Conservation (phyloP, 2,113 vertebrate genomes). For the Notothenia coriiceps region DNA sequence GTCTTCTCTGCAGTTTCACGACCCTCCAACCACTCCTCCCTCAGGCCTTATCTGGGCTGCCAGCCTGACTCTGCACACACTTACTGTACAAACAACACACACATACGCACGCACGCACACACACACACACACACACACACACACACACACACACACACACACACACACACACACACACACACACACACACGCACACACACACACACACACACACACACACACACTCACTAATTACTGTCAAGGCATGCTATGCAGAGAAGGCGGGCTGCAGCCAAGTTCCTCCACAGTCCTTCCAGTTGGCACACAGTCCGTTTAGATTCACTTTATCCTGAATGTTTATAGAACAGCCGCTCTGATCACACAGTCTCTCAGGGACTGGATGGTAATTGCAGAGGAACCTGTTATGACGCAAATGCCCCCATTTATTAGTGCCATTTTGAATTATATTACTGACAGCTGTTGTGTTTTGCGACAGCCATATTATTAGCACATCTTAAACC, state of each 20-base stretch:
- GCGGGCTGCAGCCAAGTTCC: constrained; percentile 45
- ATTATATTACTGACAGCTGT: constrained; percentile 35
- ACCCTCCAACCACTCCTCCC: constrained; percentile 63
- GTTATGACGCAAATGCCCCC: constrained; percentile 17
- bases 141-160: constrained; percentile 16
- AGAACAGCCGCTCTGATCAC: constrained; percentile 30
- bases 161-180: constrained; percentile 9
- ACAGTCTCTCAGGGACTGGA: constrained; percentile 1
- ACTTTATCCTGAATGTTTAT: constrained; percentile 38
- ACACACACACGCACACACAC: constrained; percentile 26
- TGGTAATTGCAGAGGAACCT: constrained; percentile 32
- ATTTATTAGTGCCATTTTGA: constrained; percentile 45
- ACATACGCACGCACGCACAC: background rate
- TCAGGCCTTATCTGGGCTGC: constrained; percentile 52
- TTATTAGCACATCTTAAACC: constrained; percentile 33
- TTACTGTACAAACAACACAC: constrained; percentile 62
- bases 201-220: constrained; percentile 10
- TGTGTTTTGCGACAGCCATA: constrained; percentile 33
- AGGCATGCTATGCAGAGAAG: constrained; percentile 52
- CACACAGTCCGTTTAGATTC: constrained; percentile 31
- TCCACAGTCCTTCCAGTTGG: constrained; percentile 43
- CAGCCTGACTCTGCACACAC: constrained; percentile 52
- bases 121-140: too few relatives aligned
- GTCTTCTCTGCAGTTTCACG: constrained; percentile 53
- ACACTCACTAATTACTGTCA: constrained; percentile 63